Conservation (phyloP, 2,797 vertebrate species). For the Champsocephalus gunnari region DNA sequence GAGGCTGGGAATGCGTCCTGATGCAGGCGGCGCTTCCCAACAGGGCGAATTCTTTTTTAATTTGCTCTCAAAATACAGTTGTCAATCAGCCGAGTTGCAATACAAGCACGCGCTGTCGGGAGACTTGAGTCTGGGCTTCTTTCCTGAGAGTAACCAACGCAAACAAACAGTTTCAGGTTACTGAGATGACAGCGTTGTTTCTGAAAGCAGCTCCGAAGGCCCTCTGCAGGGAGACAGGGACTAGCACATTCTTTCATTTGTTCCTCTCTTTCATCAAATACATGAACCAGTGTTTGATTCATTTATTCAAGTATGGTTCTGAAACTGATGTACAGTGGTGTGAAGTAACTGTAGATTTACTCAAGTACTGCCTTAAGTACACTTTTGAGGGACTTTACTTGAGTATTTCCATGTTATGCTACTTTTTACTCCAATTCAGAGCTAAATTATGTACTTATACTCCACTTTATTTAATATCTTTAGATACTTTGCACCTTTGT, state of each 20-base stretch:
- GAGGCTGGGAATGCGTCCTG: constrained; percentile 22
- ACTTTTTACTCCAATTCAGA: too few relatives aligned
- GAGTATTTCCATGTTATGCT: too few relatives aligned
- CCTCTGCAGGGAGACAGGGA: constrained; percentile 23
- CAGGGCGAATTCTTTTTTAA: constrained; percentile 31
- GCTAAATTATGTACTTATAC: too few relatives aligned
- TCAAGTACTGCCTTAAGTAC: too few relatives aligned
- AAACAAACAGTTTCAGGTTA: constrained; percentile 57
- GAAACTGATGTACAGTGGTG: too few relatives aligned
- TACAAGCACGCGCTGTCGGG: constrained; percentile 45
- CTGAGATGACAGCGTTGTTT: constrained; percentile 42
- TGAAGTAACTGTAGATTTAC: too few relatives aligned
- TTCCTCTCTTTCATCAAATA: constrained; percentile 54
- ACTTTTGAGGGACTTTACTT: too few relatives aligned
- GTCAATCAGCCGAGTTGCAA: constrained; percentile 61
- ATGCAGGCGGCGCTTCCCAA: constrained; percentile 23
- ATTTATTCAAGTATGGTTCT: constrained; percentile 15
- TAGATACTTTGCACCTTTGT: too few relatives aligned
- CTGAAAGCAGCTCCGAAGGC: constrained; percentile 22
- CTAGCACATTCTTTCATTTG: constrained; percentile 47
- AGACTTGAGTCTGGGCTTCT: constrained; percentile 24
- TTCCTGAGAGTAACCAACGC: constrained; percentile 32
- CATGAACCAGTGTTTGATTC: constrained; percentile 20
- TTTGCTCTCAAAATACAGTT: constrained; percentile 74
- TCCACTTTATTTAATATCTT: too few relatives aligned